phyloP scores from a whole-genome alignment of 2,797 vertebrate species.

The Squalus acanthias region DNA sequence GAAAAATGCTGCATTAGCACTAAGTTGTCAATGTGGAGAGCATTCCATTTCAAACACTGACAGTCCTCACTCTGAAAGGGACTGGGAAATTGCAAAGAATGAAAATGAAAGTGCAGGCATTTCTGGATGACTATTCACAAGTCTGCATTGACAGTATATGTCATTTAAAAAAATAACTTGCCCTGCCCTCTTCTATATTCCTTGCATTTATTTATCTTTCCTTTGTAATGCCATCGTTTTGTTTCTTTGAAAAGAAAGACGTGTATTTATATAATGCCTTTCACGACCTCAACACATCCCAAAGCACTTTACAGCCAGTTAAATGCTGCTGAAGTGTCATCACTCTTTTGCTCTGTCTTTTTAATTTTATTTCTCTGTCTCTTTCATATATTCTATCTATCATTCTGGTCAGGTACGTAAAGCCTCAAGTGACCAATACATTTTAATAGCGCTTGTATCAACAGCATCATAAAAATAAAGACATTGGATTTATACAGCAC shows the following conservation, averaged over 20 bases:
- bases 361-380: not conserved
- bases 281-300: not conserved
- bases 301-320: not conserved
- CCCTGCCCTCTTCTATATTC: not conserved
- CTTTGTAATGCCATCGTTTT: not conserved
- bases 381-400: not conserved
- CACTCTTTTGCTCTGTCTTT: not conserved
- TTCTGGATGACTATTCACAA: not conserved
- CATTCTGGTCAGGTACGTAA: not conserved
- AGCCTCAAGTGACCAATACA: not conserved
- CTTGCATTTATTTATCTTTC: not conserved
- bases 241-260: not conserved
- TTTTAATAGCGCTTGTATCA: not conserved
- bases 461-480: not conserved
- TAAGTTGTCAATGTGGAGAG: not conserved
- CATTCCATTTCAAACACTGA: conserved; percentile 16
- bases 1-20: not conserved
- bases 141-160: not conserved
- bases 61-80: not conserved
- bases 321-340: not conserved
- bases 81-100: not conserved
- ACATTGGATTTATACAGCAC: not conserved
- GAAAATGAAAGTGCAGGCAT: not conserved
- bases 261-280: not conserved
- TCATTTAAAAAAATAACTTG: not conserved